Base-by-base conservation (phyloP, 2,113 vertebrate genomes). In the Dolichallabes microphthalmus region DNA sequence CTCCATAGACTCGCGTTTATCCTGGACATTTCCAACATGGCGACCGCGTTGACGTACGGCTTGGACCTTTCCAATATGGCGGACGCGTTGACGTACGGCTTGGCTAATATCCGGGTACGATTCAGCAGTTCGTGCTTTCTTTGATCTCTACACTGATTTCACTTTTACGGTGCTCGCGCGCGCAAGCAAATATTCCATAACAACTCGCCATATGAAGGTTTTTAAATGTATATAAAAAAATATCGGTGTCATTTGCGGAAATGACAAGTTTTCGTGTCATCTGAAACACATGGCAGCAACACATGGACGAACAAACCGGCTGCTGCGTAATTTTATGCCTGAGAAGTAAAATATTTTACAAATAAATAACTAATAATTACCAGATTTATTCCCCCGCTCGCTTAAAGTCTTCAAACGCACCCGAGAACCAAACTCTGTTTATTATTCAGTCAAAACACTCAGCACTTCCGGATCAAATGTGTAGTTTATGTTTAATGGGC, bases 11-110 rank as follows among this genome's bases (percentile, higher is more conserved):
- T 11, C 6, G 30, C 66, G 7, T 11, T 15, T 53, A 2, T 25
- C 53, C 73, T 50, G n/a, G 53, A 53, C 50, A 25, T 45, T 45
- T 45, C 45, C 45, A 45, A 45, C 5, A 45, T 45, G 45, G 45
- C 45, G 45, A 7, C 7, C 45, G 7, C 45, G 45, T 45, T 8
- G 45, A 45, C 45, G 45, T 45, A 45, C 6, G 5, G 5, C 3
- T 8, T 53, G 0, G 73, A 76, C 73, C 73, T 27, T 76, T 76
- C 50, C 73, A 76, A 76, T 30, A 76, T 76, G 73, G 73, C 50
- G 73, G 73, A 2, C n/a, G 50, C 14, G 3, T 53, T 76, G 73
- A 27, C 73, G 73, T 17, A 27, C 27, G 25, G 14, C 25, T 52
- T 17, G 17, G 73, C 39, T 50, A 76, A n/a, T n/a, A 55, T 8